A percentile compares a stretch with the other conserved stretches of the same genome.
These are phyloP conservation scores for Agrochola lychnidis DNA, from an alignment of 2,888 invertebrate species.

Conservation along the genomic window DNA sequence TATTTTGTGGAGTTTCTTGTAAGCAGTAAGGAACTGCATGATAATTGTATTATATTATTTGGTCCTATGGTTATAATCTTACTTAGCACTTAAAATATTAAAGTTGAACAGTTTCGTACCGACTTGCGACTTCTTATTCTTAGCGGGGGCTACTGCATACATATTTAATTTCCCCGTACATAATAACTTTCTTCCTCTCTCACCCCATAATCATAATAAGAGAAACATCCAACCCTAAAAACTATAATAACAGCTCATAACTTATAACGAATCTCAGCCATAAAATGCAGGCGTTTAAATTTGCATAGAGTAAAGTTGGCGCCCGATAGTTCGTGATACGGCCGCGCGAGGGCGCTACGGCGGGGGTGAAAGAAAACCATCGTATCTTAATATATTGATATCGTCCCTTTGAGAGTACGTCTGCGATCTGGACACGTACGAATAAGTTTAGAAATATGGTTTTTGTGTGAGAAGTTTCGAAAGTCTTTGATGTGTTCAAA, in stretches of 20 bases:
- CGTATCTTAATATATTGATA: constrained; percentile 75
- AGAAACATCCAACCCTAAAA: constrained; percentile 62
- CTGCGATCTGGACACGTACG: constrained; percentile 65
- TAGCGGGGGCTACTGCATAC: constrained; percentile 28
- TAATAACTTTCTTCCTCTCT: constrained; percentile 36
- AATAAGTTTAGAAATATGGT: constrained; percentile 64
- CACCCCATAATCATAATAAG: constrained; percentile 59
- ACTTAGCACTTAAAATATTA: neutral
- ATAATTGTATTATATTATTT: neutral
- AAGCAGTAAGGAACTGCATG: neutral
- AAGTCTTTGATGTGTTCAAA: constrained; percentile 55
- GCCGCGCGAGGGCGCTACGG: constrained; percentile 57
- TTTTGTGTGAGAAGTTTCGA: constrained; percentile 60
- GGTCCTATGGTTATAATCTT: neutral
- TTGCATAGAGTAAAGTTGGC: constrained; percentile 78
- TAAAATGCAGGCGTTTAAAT: constrained; percentile 82
- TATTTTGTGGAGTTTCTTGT: neutral
- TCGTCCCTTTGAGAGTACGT: constrained; percentile 62
- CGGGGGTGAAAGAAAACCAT: constrained; percentile 70
- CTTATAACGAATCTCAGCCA: constrained; percentile 69
- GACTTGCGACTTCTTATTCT: neutral
- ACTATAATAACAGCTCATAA: constrained; percentile 69
- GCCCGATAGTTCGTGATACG: constrained; percentile 71
- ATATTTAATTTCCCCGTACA: constrained; percentile 45
- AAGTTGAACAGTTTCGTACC: neutral